phyloP scores from a whole-genome alignment of 2,797 vertebrate genomes.

The Protonibea diacanthus region DNA sequence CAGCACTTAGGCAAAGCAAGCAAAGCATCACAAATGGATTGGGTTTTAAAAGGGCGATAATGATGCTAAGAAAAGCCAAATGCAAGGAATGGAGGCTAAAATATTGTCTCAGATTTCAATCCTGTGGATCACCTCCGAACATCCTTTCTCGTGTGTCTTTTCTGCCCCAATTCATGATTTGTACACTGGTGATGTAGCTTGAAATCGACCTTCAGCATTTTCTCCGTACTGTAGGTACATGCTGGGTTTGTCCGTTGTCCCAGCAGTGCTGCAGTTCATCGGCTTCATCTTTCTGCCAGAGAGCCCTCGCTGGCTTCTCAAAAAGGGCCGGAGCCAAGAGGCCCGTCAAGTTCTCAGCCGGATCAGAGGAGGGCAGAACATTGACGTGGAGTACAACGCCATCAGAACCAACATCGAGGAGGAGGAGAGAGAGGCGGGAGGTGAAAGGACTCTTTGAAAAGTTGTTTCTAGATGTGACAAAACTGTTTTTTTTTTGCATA shows the following conservation, averaged over 20 bases:
- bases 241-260: conserved; percentile 93
- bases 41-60: not conserved
- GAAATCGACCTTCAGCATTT: not conserved
- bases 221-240: conserved; percentile 88
- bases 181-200: too few species aligned
- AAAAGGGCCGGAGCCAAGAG: conserved; percentile 91
- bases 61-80: not conserved
- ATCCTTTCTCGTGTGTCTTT: not conserved
- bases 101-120: not conserved
- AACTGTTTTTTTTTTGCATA: not conserved
- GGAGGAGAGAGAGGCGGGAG: conserved; percentile 88
- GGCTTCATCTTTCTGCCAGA: conserved; percentile 97
- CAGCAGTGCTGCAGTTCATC: conserved; percentile 92
- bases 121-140: not conserved
- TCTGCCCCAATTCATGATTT: not conserved
- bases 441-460: conserved; percentile 66
- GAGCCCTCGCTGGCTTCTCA: conserved; percentile 97
- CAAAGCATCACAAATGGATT: not conserved
- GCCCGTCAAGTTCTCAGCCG: conserved; percentile 88
- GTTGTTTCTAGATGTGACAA: not conserved
- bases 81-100: not conserved
- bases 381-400: conserved; percentile 91
- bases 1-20: not conserved
- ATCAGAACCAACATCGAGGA: conserved; percentile 93
- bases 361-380: conserved; percentile 89